Conservation (phyloP, 1,140 invertebrate genomes). For the Pogonus chalceus region DNA sequence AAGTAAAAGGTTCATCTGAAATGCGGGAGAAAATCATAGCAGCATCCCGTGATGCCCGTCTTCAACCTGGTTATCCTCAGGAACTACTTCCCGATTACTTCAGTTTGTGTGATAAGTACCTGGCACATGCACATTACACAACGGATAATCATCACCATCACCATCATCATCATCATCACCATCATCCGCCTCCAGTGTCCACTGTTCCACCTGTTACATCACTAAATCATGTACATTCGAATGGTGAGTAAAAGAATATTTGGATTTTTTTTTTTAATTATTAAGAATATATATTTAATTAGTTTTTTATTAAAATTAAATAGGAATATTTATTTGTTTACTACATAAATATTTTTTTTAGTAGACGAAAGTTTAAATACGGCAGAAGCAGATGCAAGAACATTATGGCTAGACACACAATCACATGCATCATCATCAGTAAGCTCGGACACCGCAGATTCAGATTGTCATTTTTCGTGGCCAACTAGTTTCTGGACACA, state of each 20-base stretch:
- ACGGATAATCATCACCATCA: conserved; percentile 12
- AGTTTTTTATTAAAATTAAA: no score
- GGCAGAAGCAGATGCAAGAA: conserved; percentile 56
- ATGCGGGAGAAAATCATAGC: conserved; percentile 57
- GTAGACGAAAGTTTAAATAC: conserved; percentile 25
- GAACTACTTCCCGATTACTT: conserved; percentile 23
- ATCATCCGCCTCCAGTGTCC: conserved; percentile 12
- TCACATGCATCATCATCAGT: conserved; percentile 55
- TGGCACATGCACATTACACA: neutral
- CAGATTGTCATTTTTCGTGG: conserved; percentile 48
- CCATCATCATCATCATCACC: conserved; percentile 14
- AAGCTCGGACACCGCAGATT: conserved; percentile 42
- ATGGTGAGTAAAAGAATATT: neutral
- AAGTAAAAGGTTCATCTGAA: conserved; percentile 61
- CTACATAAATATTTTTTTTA: no score
- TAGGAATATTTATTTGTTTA: no score
- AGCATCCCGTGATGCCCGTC: conserved; percentile 48
- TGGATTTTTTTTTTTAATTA: no score
- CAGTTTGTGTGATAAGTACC: neutral
- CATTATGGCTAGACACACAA: conserved; percentile 63
- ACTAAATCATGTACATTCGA: neutral
- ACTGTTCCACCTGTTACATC: neutral
- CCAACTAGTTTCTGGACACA: conserved; percentile 75
- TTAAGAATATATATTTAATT: no score
- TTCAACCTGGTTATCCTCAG: conserved; percentile 48